Conservation (phyloP, 2,797 vertebrate genomes). For the Anisognathus igniventris region DNA sequence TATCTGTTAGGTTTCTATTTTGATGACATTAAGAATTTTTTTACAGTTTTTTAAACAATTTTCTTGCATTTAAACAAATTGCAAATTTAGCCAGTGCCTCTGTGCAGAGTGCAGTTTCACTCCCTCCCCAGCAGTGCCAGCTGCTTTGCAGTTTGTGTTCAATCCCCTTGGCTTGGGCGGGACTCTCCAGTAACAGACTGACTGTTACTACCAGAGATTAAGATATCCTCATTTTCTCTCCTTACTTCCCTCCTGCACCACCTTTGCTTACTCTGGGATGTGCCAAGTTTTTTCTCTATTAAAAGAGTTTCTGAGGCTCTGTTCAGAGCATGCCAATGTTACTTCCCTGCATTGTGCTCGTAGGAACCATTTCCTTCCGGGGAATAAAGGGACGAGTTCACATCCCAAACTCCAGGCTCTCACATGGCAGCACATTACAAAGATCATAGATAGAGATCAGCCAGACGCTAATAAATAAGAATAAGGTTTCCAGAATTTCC, state of each 20-base stretch:
- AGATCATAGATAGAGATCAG: conserved; percentile 46
- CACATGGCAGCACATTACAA: conserved; percentile 45
- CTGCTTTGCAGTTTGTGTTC: background rate
- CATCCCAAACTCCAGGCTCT: conserved; percentile 24
- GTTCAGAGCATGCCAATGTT: conserved; percentile 11
- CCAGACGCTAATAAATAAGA: conserved; percentile 43
- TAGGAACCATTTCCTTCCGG: conserved; percentile 41
- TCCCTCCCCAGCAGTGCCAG: background rate
- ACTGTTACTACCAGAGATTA: conserved; percentile 6
- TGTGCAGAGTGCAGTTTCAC: background rate
- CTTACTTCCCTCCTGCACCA: conserved; percentile 1
- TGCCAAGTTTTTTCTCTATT: conserved; percentile 19
- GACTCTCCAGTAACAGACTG: background rate
- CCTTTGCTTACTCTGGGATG: background rate
- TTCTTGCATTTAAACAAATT: background rate
- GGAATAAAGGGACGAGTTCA: conserved; percentile 14
- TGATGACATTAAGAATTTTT: background rate
- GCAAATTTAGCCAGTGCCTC: background rate
- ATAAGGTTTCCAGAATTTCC: conserved; percentile 49
- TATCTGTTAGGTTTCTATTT: background rate
- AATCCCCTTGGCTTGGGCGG: background rate
- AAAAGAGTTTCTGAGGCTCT: background rate
- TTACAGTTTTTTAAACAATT: background rate
- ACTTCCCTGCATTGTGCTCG: conserved; percentile 59
- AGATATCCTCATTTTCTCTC: conserved; percentile 39